Percentiles rank a stretch among this genome's conserved stretches.
phyloP scores from a whole-genome alignment of 1,140 invertebrate species.

The Pteromalus puparum region DNA sequence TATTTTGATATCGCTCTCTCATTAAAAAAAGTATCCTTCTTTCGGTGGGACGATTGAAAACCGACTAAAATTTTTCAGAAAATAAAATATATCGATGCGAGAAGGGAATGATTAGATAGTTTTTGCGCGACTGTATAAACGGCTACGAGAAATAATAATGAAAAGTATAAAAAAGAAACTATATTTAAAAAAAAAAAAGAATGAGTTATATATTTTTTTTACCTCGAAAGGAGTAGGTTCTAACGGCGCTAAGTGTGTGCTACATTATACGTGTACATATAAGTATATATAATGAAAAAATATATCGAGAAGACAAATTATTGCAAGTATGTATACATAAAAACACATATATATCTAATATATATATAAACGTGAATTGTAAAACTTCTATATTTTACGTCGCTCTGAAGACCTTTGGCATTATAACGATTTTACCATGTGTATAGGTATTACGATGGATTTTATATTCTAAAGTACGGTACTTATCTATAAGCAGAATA shows the following conservation, averaged over 20 bases:
- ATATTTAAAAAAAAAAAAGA: constrained; percentile 6
- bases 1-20: not conserved
- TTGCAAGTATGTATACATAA: not conserved
- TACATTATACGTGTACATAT: not conserved
- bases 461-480: constrained; percentile 67
- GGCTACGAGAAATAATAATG: not conserved
- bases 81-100: not conserved
- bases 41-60: not conserved
- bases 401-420: constrained; percentile 51
- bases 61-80: not conserved
- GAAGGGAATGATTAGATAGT: not conserved
- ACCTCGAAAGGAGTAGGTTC: constrained; percentile 10
- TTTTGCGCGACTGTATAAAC: not conserved
- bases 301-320: not conserved
- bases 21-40: not conserved
- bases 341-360: not conserved
- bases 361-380: constrained; percentile 53
- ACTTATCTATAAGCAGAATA: constrained; percentile 10
- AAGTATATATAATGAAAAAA: not conserved
- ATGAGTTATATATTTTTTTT: constrained; percentile 45
- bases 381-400: constrained; percentile 60
- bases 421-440: constrained; percentile 37
- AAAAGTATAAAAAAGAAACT: not conserved
- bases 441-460: constrained; percentile 58
- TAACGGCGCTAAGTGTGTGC: constrained; percentile 6